Conservation (phyloP, 2,888 invertebrate genomes). For the Polydrusus pterygomalis region DNA sequence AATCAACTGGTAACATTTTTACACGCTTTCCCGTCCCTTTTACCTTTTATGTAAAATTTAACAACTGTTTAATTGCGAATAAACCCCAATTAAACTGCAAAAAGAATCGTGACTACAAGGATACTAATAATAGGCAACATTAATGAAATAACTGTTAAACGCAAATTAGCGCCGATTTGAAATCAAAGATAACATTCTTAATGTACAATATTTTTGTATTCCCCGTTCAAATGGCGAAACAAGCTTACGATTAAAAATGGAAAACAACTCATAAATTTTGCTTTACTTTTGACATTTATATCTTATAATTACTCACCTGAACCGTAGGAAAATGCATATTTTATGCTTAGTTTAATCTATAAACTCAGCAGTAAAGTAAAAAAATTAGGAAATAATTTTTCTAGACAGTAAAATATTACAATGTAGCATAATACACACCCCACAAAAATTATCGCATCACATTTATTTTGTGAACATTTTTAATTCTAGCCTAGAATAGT, state of each 20-base stretch:
- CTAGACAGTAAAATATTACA: background rate
- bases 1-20: too few species aligned
- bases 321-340: constrained; percentile 35
- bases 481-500: too few species aligned
- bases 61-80: background rate
- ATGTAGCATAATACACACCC: too few species aligned
- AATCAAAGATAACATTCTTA: constrained; percentile 36
- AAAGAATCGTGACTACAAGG: background rate
- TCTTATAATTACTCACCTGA: constrained; percentile 50
- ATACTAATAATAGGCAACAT: background rate
- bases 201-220: constrained; percentile 27
- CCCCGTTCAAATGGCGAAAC: constrained; percentile 11
- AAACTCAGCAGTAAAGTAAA: constrained; percentile 19
- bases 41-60: background rate
- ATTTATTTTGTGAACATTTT: too few species aligned
- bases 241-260: constrained; percentile 50
- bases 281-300: constrained; percentile 52
- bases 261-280: constrained; percentile 46
- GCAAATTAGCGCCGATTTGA: constrained; percentile 32
- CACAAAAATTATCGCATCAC: too few species aligned
- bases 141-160: background rate
- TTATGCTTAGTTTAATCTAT: constrained; percentile 22
- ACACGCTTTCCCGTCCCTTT: too few species aligned
- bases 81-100: background rate
- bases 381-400: constrained; percentile 1